Base-by-base conservation (phyloP, 2,113 vertebrate genomes). In the Saccopteryx leptura region DNA sequence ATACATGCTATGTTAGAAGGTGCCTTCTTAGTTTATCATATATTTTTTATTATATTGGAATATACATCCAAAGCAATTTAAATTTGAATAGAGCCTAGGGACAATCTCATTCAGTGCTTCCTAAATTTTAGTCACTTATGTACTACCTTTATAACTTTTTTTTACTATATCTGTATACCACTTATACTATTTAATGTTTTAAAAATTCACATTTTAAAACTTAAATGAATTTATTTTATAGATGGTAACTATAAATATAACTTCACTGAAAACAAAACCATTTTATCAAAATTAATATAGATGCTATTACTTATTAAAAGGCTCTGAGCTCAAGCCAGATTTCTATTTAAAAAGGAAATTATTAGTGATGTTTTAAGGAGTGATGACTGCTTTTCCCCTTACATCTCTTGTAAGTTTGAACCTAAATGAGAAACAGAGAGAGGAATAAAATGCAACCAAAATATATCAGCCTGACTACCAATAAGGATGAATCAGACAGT, bases 181-280 rank as follows among this genome's bases (percentile, higher is more conserved):
- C 26, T 52, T 91, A 13, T 74, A 83, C 13, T 78, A 72, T 58
- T 93, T 75, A 79, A 48, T 74, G 56, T 84, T 94, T 84, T 56
- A 80, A 91, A 90, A 91, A 82, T 74, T 63, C 61, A 86, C n/a
- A 31, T 85, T 85, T 94, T 69, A 92, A 92, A 94, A 92, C 14
- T 48, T 81, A 68, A 90, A 76, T 65, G 21, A 54, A 72, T 74
- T 28, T 69, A 92, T 85, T 96, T 96, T 94, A 89, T 56, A 96
- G 66, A 94, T 69, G 63, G 60, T 60, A 92, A 76, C 10, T 33
- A 61, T 66, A 87, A 92, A 68, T 50, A 90, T 90, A 78, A 78
- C 66, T 79, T 12, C 33, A 75, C 6, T 92, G 26, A 90, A 90
- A 97, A 75, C 17, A 76, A 75, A 96, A 69, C 9, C 14, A 92